Evolutionary conservation across 2,797 vertebrate genomes (phyloP).

Genomic region (Typhlichthys eigenmanni): DNA sequence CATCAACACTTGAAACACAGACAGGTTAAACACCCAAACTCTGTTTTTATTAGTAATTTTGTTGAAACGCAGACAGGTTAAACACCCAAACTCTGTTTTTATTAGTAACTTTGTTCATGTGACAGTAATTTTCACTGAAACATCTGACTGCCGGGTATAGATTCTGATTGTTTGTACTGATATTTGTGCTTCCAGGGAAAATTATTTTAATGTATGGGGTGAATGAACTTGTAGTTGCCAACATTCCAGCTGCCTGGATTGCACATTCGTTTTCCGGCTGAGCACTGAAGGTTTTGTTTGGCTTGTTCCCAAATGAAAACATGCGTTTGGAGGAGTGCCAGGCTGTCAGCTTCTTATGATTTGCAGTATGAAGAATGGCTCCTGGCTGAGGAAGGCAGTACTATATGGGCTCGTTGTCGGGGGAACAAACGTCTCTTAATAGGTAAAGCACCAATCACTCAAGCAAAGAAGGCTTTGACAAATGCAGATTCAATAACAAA

Average conservation of each 20-base stretch:
- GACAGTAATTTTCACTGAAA: conserved; percentile 31
- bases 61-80: conserved; percentile 5
- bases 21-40: conserved; percentile 35
- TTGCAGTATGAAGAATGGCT: conserved; percentile 62
- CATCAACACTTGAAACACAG: conserved; percentile 7
- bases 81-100: conserved; percentile 37
- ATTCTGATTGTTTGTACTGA: conserved; percentile 25
- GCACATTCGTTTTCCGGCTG: conserved; percentile 69
- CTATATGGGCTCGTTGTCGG: conserved; percentile 25
- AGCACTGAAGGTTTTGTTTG: conserved; percentile 70
- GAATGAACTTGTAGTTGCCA: conserved; percentile 63
- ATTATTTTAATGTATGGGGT: conserved; percentile 34
- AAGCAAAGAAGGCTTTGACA: conserved; percentile 25
- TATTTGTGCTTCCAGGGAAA: conserved; percentile 29
- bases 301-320: conserved; percentile 74
- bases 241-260: conserved; percentile 50
- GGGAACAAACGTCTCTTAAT: conserved; percentile 48
- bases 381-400: conserved; percentile 27
- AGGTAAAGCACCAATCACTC: conserved; percentile 55
- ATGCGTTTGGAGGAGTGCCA: conserved; percentile 65
- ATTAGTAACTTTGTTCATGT: conserved; percentile 31
- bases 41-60: conserved; percentile 10
- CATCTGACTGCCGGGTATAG: conserved; percentile 13
- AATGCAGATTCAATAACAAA: conserved; percentile 22
- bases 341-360: conserved; percentile 60